phyloP scores from a whole-genome alignment of 2,888 invertebrate genomes.

The Panopea generosa region DNA sequence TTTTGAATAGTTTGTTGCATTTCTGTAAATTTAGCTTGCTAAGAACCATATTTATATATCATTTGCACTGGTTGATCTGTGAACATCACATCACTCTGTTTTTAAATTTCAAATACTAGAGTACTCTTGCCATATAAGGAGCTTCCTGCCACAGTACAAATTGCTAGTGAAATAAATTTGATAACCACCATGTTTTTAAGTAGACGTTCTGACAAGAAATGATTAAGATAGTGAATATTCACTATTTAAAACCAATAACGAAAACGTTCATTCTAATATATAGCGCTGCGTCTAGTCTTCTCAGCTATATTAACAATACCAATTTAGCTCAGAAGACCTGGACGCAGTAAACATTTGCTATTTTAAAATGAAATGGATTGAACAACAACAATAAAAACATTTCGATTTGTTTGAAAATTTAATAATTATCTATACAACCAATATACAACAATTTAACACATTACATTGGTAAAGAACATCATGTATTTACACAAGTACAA shows the following conservation, averaged over 20 bases:
- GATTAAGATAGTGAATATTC: no score
- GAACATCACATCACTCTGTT: conserved; percentile 23
- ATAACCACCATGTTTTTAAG: conserved; percentile 8
- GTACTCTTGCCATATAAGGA: conserved; percentile 14
- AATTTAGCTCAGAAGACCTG: no score
- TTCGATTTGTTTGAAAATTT: background rate
- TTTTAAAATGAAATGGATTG: no score
- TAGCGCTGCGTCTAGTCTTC: background rate
- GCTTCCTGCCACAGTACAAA: conserved; percentile 22
- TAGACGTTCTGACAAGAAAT: no score
- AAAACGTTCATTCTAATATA: no score
- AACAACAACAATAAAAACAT: background rate
- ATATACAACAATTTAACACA: background rate
- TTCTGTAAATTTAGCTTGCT: no score
- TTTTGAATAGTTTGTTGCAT: conserved; percentile 19
- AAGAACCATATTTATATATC: conserved; percentile 24
- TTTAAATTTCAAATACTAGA: conserved; percentile 21
- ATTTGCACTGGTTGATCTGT: conserved; percentile 17
- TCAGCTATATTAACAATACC: no score
- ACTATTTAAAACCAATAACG: background rate
- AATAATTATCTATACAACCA: background rate
- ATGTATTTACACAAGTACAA: no score
- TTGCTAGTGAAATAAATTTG: conserved; percentile 24
- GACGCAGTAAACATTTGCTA: no score
- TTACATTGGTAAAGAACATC: background rate